Evolutionary conservation across 92 coral and sea anemone genomes (phyloP).

Genomic region (Siderastrea radians): DNA sequence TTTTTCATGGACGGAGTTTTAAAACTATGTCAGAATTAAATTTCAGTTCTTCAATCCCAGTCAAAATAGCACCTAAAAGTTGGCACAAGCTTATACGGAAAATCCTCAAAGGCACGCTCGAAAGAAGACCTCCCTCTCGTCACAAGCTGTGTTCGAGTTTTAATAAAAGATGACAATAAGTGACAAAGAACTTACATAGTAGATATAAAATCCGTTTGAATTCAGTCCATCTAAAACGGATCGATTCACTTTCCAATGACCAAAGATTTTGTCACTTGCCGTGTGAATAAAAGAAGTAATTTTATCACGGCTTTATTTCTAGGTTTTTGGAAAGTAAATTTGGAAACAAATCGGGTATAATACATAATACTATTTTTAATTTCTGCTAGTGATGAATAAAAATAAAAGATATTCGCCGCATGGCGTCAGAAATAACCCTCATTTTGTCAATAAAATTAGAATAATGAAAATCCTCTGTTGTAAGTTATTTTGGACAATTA

Average conservation of each 20-base stretch:
- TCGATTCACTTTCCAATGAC: background rate
- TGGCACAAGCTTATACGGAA: background rate
- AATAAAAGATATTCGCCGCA: conserved; percentile 5
- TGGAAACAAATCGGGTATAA: background rate
- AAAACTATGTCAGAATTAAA: background rate
- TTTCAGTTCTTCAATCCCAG: too few relatives aligned
- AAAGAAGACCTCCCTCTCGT: background rate
- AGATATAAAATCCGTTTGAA: background rate
- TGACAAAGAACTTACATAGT: background rate
- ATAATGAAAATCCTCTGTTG: background rate
- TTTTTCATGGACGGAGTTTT: background rate
- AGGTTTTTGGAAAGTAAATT: background rate
- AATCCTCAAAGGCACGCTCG: background rate
- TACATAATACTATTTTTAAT: background rate
- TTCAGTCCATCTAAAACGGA: background rate
- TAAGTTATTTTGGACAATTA: background rate
- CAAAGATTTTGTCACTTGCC: background rate
- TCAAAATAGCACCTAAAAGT: background rate
- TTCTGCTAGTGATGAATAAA: background rate
- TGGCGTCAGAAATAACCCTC: conserved; percentile 14
- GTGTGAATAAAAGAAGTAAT: background rate
- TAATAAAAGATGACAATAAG: background rate
- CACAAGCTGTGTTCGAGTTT: background rate
- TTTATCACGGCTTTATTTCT: conserved; percentile 13
- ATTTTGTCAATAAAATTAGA: background rate